phyloP scores from a whole-genome alignment of 2,888 invertebrate genomes.

The Meiosimyza platycephala region DNA sequence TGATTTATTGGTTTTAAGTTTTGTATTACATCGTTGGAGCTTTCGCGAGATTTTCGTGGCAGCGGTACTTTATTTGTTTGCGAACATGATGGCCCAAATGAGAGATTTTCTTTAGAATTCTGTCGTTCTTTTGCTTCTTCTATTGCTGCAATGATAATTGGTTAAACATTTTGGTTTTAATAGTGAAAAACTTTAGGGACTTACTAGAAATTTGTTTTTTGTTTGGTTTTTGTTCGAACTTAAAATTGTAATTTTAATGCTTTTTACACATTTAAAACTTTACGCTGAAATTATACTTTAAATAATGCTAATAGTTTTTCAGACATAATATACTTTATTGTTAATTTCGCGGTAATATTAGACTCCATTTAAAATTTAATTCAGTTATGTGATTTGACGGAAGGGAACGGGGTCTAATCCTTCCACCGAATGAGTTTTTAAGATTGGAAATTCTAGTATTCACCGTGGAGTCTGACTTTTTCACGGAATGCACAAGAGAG shows the following conservation, averaged over 20 bases:
- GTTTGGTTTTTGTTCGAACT: conserved; percentile 13
- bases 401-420: no score
- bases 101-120: conserved; percentile 44
- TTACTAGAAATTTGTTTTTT: conserved; percentile 56
- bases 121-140: conserved; percentile 52
- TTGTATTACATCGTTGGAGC: conserved; percentile 39
- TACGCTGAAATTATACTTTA: no score
- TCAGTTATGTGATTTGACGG: no score
- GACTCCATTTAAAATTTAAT: no score
- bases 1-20: conserved; percentile 7
- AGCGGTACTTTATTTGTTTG: conserved; percentile 46
- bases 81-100: conserved; percentile 54
- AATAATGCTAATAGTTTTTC: no score
- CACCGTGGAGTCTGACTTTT: no score
- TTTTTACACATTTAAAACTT: no score
- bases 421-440: no score
- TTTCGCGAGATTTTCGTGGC: conserved; percentile 55
- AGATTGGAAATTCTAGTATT: no score
- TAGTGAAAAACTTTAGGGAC: conserved; percentile 55
- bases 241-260: not conserved
- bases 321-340: no score
- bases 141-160: conserved; percentile 60
- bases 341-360: no score
- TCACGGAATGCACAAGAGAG: no score
- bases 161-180: conserved; percentile 62